Conservation (phyloP, 2,888 invertebrate genomes). For the Lamellibrachia satsuma region DNA sequence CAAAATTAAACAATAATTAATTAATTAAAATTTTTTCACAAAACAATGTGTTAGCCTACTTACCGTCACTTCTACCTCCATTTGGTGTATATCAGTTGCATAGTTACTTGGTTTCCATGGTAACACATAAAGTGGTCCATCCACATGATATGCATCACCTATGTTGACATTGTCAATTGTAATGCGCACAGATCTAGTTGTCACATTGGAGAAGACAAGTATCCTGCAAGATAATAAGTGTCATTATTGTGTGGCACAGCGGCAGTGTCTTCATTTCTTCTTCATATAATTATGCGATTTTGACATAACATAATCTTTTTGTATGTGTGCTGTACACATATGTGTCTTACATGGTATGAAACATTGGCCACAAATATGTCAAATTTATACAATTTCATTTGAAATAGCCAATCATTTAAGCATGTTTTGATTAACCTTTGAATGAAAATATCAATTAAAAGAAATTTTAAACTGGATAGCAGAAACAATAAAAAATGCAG, state of each 20-base stretch:
- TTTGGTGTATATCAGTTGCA: slow-evolving; percentile 73
- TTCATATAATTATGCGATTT: neutral
- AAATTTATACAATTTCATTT: too few species aligned
- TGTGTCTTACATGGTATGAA: too few species aligned
- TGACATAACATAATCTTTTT: neutral
- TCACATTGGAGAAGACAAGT: slow-evolving; percentile 78
- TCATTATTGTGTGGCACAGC: neutral
- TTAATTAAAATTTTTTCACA: neutral
- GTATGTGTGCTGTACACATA: neutral
- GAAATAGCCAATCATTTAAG: too few species aligned
- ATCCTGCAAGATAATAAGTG: slow-evolving; percentile 71
- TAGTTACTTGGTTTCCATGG: slow-evolving; percentile 79
- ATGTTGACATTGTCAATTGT: slow-evolving; percentile 72
- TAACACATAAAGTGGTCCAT: slow-evolving; percentile 78
- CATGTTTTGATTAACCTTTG: too few species aligned
- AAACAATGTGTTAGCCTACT: neutral
- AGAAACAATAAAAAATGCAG: too few species aligned
- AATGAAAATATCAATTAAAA: too few species aligned
- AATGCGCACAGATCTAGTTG: slow-evolving; percentile 75
- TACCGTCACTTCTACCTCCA: slow-evolving; percentile 59
- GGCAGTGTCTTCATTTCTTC: neutral
- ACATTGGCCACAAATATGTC: too few species aligned
- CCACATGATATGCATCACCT: slow-evolving; percentile 69
- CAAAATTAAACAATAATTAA: neutral
- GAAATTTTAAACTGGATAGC: too few species aligned